Evolutionary conservation across 2,888 invertebrate species (phyloP), one percentile per base, ranked within the genome.

Genomic region (Hemicrepidius hirtus): DNA sequence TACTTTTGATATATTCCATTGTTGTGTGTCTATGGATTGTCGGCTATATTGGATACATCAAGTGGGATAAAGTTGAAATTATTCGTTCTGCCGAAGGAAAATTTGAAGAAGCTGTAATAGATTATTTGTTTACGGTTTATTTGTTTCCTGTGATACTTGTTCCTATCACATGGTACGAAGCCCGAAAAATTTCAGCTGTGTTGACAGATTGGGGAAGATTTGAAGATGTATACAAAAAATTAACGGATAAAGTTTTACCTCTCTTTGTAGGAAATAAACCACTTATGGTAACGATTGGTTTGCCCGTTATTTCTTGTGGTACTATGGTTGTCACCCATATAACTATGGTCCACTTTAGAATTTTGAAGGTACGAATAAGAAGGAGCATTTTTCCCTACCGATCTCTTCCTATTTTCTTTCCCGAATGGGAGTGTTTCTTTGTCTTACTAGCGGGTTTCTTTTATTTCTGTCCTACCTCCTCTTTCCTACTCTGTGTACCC

Each of bases 101-200:
- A 76, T 93, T 93, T 74, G 93, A 93, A 78, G 93, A 93, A 84
- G 92, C 92, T 0, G 93, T 93, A 0, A 93, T 93, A 79, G 93
- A 92, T 70, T 93, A 93, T 81, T 86, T 93, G 0, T 93, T 93
- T 78, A 89, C 92, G n/a, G 91, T 93, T 0, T 93, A 93, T 81
- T 87, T 93, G 72, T 87, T 93, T 71, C 93, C 93, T 0, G 88
- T 93, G 79, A 84, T 91, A 12, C 85, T 88, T 0, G 88, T 92
- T 49, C 92, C 92, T 0, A 88, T 93, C 53, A 84, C 92, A 67
- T 92, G 93, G 91, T 90, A 90, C 78, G 93, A 93, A 81, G 89
- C 92, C 0, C 85, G 85, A n/a, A 92, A 92, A 83, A 88, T 92
- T 64, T 90, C 90, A 0, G 82, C 80, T 13, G 89, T 91, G 35